These are phyloP conservation scores for Asobara japonica DNA, from an alignment of 1,140 invertebrate genomes.

Conservation along the genomic window DNA sequence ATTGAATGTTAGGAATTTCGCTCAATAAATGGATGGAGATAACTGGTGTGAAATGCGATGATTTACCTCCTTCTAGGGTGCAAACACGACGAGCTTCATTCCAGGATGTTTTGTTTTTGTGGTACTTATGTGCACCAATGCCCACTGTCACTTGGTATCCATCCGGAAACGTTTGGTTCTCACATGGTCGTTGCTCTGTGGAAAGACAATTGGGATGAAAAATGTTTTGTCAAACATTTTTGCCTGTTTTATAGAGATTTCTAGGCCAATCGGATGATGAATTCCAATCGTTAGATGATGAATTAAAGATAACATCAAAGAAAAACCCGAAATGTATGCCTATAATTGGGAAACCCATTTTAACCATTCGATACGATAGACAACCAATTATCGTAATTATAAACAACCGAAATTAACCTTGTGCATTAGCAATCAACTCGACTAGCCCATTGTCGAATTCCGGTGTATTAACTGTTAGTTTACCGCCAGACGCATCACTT, in stretches of 20 bases:
- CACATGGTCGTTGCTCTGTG: not conserved
- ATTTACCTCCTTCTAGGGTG: constrained; percentile 30
- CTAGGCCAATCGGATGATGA: too few species aligned
- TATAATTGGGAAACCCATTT: too few species aligned
- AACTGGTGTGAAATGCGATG: not conserved
- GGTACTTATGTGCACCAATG: constrained; percentile 32
- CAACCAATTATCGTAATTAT: too few species aligned
- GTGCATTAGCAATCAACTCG: not conserved
- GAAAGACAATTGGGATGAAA: not conserved
- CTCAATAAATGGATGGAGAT: not conserved
- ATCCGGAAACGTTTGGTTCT: not conserved
- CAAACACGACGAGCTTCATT: constrained; percentile 29
- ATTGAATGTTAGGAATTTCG: not conserved
- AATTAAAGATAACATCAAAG: too few species aligned
- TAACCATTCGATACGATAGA: too few species aligned
- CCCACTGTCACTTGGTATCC: constrained; percentile 27
- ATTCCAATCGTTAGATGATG: too few species aligned
- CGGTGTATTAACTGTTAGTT: not conserved
- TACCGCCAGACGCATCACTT: not conserved
- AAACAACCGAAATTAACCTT: not conserved
- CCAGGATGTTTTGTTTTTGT: constrained; percentile 21
- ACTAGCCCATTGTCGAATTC: not conserved
- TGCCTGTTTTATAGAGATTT: too few species aligned
- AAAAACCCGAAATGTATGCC: too few species aligned
- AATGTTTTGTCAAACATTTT: too few species aligned